A percentile compares a stretch with the other conserved stretches of the same genome.
phyloP scores from a whole-genome alignment of 2,113 vertebrate genomes.

The Onychostoma macrolepis region DNA sequence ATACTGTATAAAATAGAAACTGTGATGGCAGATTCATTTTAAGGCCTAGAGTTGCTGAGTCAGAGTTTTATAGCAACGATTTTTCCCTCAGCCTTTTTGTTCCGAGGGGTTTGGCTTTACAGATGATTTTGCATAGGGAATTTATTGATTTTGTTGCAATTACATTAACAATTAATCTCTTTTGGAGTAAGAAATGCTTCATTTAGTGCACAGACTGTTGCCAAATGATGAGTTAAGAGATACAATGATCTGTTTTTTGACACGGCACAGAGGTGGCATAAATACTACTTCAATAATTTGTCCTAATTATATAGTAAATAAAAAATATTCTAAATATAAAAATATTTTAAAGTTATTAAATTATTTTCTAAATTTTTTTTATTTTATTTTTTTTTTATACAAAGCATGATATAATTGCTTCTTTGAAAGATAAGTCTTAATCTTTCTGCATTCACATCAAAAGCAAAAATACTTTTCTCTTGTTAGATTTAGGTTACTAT shows the following conservation, averaged over 20 bases:
- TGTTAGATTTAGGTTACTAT: neutral
- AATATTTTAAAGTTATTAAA: neutral
- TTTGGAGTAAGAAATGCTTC: neutral
- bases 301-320: neutral
- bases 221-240: neutral
- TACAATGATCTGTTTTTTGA: neutral
- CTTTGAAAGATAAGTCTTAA: neutral
- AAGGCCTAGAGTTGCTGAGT: conserved; percentile 14
- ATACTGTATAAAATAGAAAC: neutral
- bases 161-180: neutral
- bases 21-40: conserved; percentile 5
- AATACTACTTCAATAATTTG: neutral
- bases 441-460: neutral
- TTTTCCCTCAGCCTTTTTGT: neutral
- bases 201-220: neutral
- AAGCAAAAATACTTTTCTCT: neutral
- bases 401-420: neutral
- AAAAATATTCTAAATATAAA: neutral
- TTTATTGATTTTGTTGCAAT: neutral
- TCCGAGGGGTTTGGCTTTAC: neutral
- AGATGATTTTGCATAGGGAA: neutral
- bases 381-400: neutral
- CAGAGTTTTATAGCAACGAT: neutral
- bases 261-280: neutral
- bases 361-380: neutral